These are phyloP conservation scores for Caenorhabditis latens DNA, from an alignment of 1,140 invertebrate genomes.

Conservation along the genomic window DNA sequence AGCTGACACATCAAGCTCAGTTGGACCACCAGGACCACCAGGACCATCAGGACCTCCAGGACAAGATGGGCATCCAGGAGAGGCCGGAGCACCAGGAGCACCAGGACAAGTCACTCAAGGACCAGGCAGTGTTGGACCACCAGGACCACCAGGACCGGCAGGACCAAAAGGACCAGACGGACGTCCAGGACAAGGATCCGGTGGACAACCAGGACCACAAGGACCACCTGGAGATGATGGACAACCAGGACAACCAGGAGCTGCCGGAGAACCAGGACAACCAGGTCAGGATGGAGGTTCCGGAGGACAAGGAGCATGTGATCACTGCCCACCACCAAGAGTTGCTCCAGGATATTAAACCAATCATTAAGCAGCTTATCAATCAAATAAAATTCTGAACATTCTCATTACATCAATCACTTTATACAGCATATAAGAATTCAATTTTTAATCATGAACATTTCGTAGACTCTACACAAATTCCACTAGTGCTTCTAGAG, in stretches of 20 bases:
- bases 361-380: neutral
- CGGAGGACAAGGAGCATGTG: conserved; percentile 49
- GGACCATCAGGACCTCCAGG: conserved; percentile 23
- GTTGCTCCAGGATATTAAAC: conserved; percentile 66
- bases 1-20: neutral
- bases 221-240: conserved; percentile 47
- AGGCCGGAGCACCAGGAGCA: conserved; percentile 34
- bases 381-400: too few relatives aligned
- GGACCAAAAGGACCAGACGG: conserved; percentile 21
- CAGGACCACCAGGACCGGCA: conserved; percentile 30
- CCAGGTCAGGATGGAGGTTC: conserved; percentile 25
- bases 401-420: too few relatives aligned
- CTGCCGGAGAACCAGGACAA: neutral
- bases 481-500: neutral
- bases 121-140: conserved; percentile 11
- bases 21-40: conserved; percentile 47
- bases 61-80: conserved; percentile 43
- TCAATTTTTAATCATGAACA: neutral
- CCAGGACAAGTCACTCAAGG: conserved; percentile 32
- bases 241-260: conserved; percentile 15
- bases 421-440: too few relatives aligned
- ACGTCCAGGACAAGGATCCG: conserved; percentile 1
- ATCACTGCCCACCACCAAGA: conserved; percentile 65
- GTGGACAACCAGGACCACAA: conserved; percentile 21
- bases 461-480: conserved; percentile 7